Conservation (phyloP, 2,113 vertebrate species). For the Forbesichthys papilliferus region DNA sequence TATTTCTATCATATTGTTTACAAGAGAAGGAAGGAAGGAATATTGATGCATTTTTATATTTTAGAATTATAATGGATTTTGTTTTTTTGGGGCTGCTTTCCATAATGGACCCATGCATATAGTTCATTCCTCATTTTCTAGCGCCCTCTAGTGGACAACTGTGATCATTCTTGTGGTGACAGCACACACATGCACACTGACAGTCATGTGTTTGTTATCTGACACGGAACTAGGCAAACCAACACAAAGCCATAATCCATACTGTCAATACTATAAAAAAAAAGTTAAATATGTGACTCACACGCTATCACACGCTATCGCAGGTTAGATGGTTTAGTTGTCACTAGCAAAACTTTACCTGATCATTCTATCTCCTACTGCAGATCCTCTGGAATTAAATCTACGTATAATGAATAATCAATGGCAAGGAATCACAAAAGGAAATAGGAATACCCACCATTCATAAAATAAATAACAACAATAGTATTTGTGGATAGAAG, state of each 20-base stretch:
- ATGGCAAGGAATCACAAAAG: slow-evolving; percentile 74
- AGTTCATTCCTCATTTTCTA: background rate
- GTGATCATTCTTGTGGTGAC: slow-evolving; percentile 25
- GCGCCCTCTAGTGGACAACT: background rate
- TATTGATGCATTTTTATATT: background rate
- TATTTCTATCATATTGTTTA: too few relatives aligned
- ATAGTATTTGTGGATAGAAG: background rate
- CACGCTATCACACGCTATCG: slow-evolving; percentile 33
- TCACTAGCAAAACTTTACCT: slow-evolving; percentile 85
- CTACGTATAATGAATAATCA: slow-evolving; percentile 75
- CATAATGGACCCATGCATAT: slow-evolving; percentile 35
- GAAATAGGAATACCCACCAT: slow-evolving; percentile 6
- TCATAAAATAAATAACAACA: background rate
- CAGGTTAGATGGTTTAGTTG: slow-evolving; percentile 55
- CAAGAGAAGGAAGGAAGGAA: background rate
- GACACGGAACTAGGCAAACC: slow-evolving; percentile 32
- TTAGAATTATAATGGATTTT: background rate
- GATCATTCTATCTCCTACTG: slow-evolving; percentile 99
- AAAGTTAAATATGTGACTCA: slow-evolving; percentile 25
- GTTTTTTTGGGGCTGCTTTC: background rate
- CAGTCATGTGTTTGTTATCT: slow-evolving; percentile 29
- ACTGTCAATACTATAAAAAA: background rate
- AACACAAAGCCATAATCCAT: slow-evolving; percentile 22
- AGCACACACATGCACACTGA: slow-evolving; percentile 44
- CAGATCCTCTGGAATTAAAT: slow-evolving; percentile 97